Conservation (phyloP, 2,113 vertebrate genomes). For the Sinocyclocheilus anshuiensis region DNA sequence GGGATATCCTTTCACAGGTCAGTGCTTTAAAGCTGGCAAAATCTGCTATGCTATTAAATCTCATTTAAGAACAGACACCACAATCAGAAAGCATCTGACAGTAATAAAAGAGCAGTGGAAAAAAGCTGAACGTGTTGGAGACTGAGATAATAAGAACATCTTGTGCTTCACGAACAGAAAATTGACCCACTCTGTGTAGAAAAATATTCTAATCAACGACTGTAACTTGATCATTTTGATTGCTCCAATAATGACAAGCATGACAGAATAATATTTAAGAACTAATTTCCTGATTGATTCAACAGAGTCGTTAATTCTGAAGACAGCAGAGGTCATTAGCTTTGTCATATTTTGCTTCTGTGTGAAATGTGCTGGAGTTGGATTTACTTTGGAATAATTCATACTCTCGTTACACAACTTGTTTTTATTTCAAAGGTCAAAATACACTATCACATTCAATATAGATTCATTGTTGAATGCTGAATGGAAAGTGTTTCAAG, state of each 20-base stretch:
- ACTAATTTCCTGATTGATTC: neutral
- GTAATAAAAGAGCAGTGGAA: constrained; percentile 35
- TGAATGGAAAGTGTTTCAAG: neutral
- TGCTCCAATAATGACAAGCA: neutral
- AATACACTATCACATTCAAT: neutral
- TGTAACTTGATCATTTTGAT: neutral
- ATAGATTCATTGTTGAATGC: neutral
- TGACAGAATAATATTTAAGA: neutral
- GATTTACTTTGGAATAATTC: constrained; percentile 11
- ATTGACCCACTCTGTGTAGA: neutral
- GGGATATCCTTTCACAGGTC: constrained; percentile 27
- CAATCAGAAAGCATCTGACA: constrained; percentile 44
- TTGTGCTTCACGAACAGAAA: constrained; percentile 1
- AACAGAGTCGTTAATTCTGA: neutral
- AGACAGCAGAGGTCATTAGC: neutral
- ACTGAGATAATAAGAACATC: constrained; percentile 3
- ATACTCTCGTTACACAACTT: neutral
- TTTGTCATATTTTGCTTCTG: constrained; percentile 18
- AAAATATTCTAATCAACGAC: neutral
- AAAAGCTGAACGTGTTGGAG: constrained; percentile 1
- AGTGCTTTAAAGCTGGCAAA: constrained; percentile 37
- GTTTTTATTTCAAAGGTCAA: neutral
- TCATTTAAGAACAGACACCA: constrained; percentile 13
- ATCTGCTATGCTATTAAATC: constrained; percentile 41
- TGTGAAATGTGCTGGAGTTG: constrained; percentile 2